Percentiles rank a stretch among this genome's conserved stretches.
Conservation (phyloP, 2,113 vertebrate genomes). For the Etheostoma spectabile region DNA sequence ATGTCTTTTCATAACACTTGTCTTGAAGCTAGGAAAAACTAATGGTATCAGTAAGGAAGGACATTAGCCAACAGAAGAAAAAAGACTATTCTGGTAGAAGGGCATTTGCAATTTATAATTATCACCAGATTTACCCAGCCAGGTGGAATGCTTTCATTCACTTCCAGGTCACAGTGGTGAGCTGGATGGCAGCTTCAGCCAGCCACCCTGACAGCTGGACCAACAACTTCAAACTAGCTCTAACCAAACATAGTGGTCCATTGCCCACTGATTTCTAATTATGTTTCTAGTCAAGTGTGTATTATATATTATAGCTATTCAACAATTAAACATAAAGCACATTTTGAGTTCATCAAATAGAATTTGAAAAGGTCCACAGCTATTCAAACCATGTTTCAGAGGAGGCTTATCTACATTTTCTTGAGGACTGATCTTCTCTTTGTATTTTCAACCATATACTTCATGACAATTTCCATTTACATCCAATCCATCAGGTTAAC, state of each 20-base stretch:
- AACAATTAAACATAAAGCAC: background rate
- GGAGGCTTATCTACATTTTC: background rate
- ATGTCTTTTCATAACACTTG: conserved; percentile 55
- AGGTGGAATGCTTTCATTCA: conserved; percentile 53
- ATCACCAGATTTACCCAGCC: conserved; percentile 2
- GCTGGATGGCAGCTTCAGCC: conserved; percentile 27
- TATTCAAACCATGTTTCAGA: background rate
- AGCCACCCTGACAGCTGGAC: conserved; percentile 24
- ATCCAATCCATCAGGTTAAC: no score
- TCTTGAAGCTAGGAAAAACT: conserved; percentile 32
- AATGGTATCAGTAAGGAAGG: conserved; percentile 28
- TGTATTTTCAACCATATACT: background rate
- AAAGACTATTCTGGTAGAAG: conserved; percentile 20
- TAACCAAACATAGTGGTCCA: background rate
- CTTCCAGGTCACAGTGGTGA: conserved; percentile 62
- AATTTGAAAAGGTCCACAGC: background rate
- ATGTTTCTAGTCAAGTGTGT: background rate
- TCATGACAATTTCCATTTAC: background rate
- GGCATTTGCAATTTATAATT: conserved; percentile 34
- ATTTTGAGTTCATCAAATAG: background rate
- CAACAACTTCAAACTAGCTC: conserved; percentile 35
- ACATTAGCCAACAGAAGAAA: conserved; percentile 7
- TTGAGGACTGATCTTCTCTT: no score
- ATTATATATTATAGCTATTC: background rate
- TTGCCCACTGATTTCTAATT: background rate